Evolutionary conservation across 2,888 invertebrate species (phyloP).

Genomic region (Synanthedon vespiformis): DNA sequence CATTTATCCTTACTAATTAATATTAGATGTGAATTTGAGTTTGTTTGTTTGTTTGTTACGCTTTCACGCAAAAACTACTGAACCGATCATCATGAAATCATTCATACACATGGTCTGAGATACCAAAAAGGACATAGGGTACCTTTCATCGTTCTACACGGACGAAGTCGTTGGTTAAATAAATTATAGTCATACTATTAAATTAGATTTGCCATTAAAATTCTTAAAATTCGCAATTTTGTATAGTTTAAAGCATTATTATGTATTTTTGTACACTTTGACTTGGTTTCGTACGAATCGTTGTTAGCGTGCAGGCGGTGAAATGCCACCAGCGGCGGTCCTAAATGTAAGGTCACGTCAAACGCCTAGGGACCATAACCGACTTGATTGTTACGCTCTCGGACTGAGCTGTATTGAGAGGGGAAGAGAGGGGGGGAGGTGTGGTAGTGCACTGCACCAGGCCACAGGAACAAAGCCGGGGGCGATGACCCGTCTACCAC

Average conservation of each 20-base stretch:
- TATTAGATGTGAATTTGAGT: no score
- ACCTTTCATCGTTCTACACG: no score
- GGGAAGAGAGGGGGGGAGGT: conserved; percentile 3
- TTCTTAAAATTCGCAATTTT: neutral
- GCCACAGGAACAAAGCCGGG: conserved; percentile 51
- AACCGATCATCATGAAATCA: no score
- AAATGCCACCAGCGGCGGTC: conserved; percentile 13
- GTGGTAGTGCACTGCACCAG: conserved; percentile 11
- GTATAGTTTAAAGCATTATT: neutral
- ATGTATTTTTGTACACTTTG: no score
- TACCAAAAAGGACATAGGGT: no score
- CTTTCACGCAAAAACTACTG: no score
- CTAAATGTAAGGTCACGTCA: conserved; percentile 19
- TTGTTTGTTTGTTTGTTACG: no score
- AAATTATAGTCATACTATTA: no score
- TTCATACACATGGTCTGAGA: no score
- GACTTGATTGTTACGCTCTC: conserved; percentile 27
- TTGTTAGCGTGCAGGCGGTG: conserved; percentile 10
- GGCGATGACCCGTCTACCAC: conserved; percentile 42
- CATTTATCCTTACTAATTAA: no score
- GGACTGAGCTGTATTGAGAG: conserved; percentile 5
- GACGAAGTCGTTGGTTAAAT: no score
- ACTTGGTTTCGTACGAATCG: neutral
- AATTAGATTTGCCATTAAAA: neutral
- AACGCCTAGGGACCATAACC: conserved; percentile 27